Conservation (phyloP, 2,888 invertebrate species). For the Cremastobaeus sp. region DNA sequence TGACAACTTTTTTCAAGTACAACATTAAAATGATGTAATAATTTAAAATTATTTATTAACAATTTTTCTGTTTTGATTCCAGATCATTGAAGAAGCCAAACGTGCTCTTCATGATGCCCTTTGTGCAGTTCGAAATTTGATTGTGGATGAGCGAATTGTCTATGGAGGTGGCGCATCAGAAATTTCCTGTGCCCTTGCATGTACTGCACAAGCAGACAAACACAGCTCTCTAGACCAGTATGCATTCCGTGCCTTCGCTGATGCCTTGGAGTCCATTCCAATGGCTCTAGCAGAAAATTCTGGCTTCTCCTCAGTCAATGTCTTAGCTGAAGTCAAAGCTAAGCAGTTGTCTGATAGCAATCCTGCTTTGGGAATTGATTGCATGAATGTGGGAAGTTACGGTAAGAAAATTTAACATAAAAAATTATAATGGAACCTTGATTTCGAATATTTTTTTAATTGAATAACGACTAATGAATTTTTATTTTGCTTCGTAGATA, state of each 20-base stretch:
- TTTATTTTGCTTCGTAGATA: constrained; percentile 82
- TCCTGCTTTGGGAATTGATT: constrained; percentile 95
- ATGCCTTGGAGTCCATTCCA: constrained; percentile 96
- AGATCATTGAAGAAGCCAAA: constrained; percentile 88
- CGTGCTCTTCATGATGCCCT: constrained; percentile 86
- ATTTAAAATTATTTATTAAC: too few relatives aligned
- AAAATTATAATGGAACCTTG: too few relatives aligned
- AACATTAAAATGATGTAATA: too few relatives aligned
- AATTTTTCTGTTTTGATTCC: constrained; percentile 53
- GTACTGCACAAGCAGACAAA: constrained; percentile 92
- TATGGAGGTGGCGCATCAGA: constrained; percentile 99
- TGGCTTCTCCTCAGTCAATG: constrained; percentile 94
- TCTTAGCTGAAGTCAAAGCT: constrained; percentile 93
- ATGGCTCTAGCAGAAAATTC: constrained; percentile 97
- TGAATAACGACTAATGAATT: too few relatives aligned
- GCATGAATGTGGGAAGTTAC: constrained; percentile 87
- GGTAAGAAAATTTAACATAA: too few relatives aligned
- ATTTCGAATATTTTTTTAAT: too few relatives aligned
- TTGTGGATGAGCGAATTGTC: constrained; percentile 87
- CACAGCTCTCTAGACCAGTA: constrained; percentile 96
- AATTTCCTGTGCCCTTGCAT: constrained; percentile 94
- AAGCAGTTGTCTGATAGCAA: constrained; percentile 92
- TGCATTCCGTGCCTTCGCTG: constrained; percentile 96
- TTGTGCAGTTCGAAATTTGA: constrained; percentile 86
- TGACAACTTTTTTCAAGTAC: too few relatives aligned